Conservation (phyloP, 2,113 vertebrate species). For the Saccopteryx bilineata region DNA sequence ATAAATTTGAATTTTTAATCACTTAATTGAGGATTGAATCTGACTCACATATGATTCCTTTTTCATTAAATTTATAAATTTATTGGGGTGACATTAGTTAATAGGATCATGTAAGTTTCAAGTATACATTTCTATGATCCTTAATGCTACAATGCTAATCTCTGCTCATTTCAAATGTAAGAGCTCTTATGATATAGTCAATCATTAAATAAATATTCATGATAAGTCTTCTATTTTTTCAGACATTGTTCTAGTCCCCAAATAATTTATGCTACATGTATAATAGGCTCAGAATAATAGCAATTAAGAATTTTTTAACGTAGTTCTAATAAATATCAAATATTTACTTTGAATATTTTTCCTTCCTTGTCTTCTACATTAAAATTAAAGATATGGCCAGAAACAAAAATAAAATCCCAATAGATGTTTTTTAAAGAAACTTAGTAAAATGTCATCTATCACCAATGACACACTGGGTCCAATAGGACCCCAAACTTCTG, state of each 20-base stretch:
- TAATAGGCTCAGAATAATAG: not conserved
- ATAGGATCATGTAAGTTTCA: no score
- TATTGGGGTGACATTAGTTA: no score
- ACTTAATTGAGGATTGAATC: not conserved
- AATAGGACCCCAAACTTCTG: not conserved
- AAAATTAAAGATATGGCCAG: not conserved
- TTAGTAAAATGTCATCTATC: not conserved
- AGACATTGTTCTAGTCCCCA: not conserved
- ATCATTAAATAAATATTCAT: slow-evolving; percentile 4
- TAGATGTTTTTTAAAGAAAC: not conserved
- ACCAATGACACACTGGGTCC: not conserved
- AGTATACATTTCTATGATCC: not conserved
- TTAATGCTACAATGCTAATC: not conserved
- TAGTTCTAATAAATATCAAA: slow-evolving; percentile 17
- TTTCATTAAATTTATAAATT: no score
- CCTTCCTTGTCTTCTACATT: not conserved
- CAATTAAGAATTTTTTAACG: not conserved
- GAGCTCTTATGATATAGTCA: not conserved
- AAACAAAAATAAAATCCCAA: not conserved
- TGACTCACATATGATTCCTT: not conserved
- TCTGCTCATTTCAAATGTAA: not conserved
- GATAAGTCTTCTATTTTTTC: not conserved
- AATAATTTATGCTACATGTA: not conserved
- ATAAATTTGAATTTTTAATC: not conserved
- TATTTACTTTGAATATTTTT: not conserved